Conservation (phyloP, 2,797 vertebrate species). For the Monodelphis domestica region DNA sequence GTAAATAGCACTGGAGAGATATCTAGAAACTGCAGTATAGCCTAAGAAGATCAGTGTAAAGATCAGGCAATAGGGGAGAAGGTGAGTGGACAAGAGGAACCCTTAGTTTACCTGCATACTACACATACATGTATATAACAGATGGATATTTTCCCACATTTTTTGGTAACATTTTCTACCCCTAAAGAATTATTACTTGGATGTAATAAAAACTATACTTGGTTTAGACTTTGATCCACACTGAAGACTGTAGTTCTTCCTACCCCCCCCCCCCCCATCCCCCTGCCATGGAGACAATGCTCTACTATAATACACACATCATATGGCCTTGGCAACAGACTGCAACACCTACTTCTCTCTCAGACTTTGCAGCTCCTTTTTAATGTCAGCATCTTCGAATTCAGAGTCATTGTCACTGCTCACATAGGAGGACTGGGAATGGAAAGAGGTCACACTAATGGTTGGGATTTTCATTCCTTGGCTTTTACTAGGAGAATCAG, state of each 20-base stretch:
- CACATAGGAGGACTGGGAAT: constrained; percentile 92
- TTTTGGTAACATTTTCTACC: background rate
- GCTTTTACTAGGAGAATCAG: constrained; percentile 87
- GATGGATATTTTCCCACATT: background rate
- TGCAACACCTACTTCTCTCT: constrained; percentile 92
- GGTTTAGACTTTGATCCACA: background rate
- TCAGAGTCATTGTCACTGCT: constrained; percentile 99
- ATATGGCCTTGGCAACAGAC: no score
- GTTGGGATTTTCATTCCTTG: constrained; percentile 88
- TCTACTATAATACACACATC: background rate
- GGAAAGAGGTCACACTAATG: constrained; percentile 88
- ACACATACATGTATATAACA: background rate
- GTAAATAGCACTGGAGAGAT: no score
- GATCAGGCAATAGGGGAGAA: no score
- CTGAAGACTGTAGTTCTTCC: no score
- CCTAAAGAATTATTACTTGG: background rate
- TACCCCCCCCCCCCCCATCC: no score
- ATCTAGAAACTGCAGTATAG: background rate
- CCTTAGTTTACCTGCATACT: background rate
- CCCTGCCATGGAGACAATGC: no score
- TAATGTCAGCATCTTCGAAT: constrained; percentile 96
- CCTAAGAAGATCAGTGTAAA: background rate
- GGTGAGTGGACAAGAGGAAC: background rate
- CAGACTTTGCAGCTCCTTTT: constrained; percentile 93
- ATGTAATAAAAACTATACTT: background rate